A percentile compares a stretch with the other conserved stretches of the same genome.
phyloP scores from a whole-genome alignment of 64 coral and sea anemone species.

The Montipora foliosa region DNA sequence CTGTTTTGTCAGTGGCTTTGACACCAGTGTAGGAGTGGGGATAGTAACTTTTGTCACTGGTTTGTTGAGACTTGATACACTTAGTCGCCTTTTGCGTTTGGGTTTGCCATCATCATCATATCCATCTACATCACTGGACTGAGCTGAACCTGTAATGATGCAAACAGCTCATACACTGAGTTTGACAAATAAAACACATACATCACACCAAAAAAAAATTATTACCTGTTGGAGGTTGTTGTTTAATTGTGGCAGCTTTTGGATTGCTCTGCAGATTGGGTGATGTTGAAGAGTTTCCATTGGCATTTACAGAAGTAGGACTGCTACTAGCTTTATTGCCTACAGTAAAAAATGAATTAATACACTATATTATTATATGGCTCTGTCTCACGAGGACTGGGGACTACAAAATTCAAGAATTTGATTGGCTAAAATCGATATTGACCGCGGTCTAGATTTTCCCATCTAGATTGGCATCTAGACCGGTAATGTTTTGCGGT shows the following conservation, averaged over 20 bases:
- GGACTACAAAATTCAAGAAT: too few species aligned
- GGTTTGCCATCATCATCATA: slow-evolving; percentile 83
- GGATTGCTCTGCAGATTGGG: slow-evolving; percentile 28
- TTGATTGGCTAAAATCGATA: too few species aligned
- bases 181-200: not conserved
- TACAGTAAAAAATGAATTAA: not conserved
- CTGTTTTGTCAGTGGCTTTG: slow-evolving; percentile 71
- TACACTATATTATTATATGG: not conserved
- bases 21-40: slow-evolving; percentile 57
- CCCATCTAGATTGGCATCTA: too few species aligned
- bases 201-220: not conserved
- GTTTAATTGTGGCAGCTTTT: slow-evolving; percentile 18
- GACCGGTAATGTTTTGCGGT: too few species aligned
- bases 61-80: slow-evolving; percentile 66
- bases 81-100: slow-evolving; percentile 77
- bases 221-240: slow-evolving; percentile 58
- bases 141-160: not conserved
- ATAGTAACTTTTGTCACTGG: slow-evolving; percentile 80
- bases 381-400: too few species aligned
- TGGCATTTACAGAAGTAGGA: slow-evolving; percentile 47
- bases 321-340: slow-evolving; percentile 31
- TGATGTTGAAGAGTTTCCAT: slow-evolving; percentile 53
- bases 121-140: slow-evolving; percentile 61
- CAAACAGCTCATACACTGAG: not conserved
- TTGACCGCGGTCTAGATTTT: too few species aligned